Evolutionary conservation across 1,140 invertebrate species (phyloP), one percentile per base, ranked within the genome.

Genomic region (Phthorimaea operculella): DNA sequence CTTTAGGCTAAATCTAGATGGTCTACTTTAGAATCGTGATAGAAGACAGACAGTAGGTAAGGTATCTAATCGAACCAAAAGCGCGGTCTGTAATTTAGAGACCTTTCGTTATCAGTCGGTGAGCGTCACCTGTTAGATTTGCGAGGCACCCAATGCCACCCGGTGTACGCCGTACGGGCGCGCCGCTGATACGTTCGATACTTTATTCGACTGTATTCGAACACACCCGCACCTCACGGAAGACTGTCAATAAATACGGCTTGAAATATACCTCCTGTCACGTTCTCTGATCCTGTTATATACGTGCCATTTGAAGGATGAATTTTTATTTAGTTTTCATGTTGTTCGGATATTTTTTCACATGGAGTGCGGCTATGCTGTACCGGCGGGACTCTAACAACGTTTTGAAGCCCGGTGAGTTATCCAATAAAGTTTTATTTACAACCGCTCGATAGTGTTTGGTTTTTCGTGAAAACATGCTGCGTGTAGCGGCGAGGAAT

Each of bases 221-320:
- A 76, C 66, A 62, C 73, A 57, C 66, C 62, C 69, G 76, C 73
- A 70, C 76, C 72, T 77, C 79, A 69, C 76, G 70, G 72, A 74
- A 74, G 68, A 69, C 66, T 81, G 81, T 84, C 81, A 79, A 82
- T 82, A 84, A 82, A 82, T 80, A 81, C 72, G 73, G 68, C 64
- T 75, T 80, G 76, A 82, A 75, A 84, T 81, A 82, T 77, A 80
- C 65, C 70, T 60, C 65, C 78, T 74, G 76, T 78, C 76, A 28
- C 21, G 68, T 28, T 64, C 68, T 77, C 74, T 75, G 76, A 79
- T 79, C 79, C 78, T 70, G 63, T 69, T 79, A 76, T 70, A 77
- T 74, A 68, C 63, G 75, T 72, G 72, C 61, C 71, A 68, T 76
- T 75, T 72, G 59, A 70, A 76, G 71, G 67, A 84, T 84, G 81